These are phyloP conservation scores for Megamerina dolium DNA, from an alignment of 2,888 invertebrate species.

Conservation along the genomic window DNA sequence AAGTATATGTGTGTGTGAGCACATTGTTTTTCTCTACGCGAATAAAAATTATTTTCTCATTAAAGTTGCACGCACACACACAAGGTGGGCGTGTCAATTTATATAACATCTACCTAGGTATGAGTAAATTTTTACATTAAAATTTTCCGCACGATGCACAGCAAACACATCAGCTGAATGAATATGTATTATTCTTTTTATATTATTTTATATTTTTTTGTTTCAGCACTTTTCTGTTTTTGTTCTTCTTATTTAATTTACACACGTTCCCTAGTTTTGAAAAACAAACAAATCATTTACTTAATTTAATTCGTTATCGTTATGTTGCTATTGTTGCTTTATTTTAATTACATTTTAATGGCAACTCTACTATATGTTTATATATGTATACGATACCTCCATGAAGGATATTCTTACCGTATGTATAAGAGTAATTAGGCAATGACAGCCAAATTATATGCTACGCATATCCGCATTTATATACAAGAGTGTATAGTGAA, in stretches of 20 bases:
- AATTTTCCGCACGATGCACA: background rate
- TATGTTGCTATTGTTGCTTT: too few species aligned
- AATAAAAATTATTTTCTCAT: conserved; percentile 14
- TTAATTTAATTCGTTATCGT: conserved; percentile 2
- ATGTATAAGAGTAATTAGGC: conserved; percentile 25
- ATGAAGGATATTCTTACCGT: too few species aligned
- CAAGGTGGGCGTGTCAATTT: conserved; percentile 7
- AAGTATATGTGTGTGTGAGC: too few species aligned
- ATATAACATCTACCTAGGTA: conserved; percentile 9
- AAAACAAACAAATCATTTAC: conserved; percentile 12
- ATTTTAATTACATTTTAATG: conserved; percentile 15
- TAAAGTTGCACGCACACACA: conserved; percentile 5
- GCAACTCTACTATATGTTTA: too few species aligned
- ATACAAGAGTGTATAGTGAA: too few species aligned
- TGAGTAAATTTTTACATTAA: too few species aligned
- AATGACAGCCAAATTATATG: conserved; percentile 31
- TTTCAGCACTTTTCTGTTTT: background rate
- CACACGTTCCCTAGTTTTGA: background rate
- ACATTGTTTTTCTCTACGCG: conserved; percentile 8
- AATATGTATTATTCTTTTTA: background rate
- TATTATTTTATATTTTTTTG: too few species aligned
- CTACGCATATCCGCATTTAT: too few species aligned
- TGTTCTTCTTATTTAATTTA: background rate
- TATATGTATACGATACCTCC: too few species aligned
- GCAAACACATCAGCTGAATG: background rate